These are phyloP conservation scores for Pagrus major DNA, from an alignment of 2,113 vertebrate species.

Conservation along the genomic window DNA sequence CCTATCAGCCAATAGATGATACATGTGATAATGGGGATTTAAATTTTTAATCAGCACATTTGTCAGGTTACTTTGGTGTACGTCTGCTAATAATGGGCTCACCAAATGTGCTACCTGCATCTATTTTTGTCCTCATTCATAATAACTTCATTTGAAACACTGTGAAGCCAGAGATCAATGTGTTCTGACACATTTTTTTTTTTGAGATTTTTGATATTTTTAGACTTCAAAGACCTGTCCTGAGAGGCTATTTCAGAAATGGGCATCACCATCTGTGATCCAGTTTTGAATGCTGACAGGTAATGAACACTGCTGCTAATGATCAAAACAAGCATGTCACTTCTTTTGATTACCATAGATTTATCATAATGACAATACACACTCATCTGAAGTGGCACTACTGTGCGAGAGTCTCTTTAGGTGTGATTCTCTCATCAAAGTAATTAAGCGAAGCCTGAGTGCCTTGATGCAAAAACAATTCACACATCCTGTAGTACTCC, in stretches of 20 bases:
- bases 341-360: slow-evolving; percentile 12
- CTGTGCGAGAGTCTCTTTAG: neutral
- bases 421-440: slow-evolving; percentile 12
- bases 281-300: neutral
- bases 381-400: slow-evolving; percentile 21
- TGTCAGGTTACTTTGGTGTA: slow-evolving; percentile 63
- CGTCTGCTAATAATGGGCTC: slow-evolving; percentile 48
- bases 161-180: slow-evolving; percentile 8
- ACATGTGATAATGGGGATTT: slow-evolving; percentile 53
- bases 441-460: neutral
- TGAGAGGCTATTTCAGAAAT: slow-evolving; percentile 10
- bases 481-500: neutral
- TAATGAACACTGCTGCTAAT: neutral
- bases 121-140: slow-evolving; percentile 69
- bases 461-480: slow-evolving; percentile 24
- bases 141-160: slow-evolving; percentile 40
- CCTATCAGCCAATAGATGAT: slow-evolving; percentile 32
- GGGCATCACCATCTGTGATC: slow-evolving; percentile 4
- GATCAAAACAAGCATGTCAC: neutral
- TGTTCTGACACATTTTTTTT: slow-evolving; percentile 18
- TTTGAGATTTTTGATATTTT: slow-evolving; percentile 33
- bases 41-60: slow-evolving; percentile 76
- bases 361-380: slow-evolving; percentile 31
- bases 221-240: slow-evolving; percentile 21
- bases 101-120: slow-evolving; percentile 45